phyloP scores from a whole-genome alignment of 53 echinoderm and acorn worm genomes.

The Antedon mediterranea region DNA sequence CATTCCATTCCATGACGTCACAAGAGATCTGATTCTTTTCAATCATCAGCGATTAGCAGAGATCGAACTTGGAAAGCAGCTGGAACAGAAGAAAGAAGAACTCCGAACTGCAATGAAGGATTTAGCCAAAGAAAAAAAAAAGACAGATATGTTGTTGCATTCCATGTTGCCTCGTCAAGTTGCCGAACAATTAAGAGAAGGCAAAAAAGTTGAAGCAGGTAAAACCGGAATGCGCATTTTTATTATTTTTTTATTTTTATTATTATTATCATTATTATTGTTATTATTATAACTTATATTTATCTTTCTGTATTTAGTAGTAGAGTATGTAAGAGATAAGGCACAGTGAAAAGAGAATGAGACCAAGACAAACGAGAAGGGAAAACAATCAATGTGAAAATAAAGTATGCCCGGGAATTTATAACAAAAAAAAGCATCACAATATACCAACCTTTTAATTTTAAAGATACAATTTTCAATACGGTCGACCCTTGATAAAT shows the following conservation, averaged over 20 bases:
- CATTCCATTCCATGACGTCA: conserved; percentile 93
- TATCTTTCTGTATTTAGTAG: too few relatives aligned
- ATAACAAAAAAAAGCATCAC: too few relatives aligned
- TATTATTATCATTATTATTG: neutral
- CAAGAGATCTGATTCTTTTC: conserved; percentile 82
- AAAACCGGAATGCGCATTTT: neutral
- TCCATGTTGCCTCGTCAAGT: conserved; percentile 93
- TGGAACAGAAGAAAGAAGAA: conserved; percentile 89
- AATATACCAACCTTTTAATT: too few relatives aligned
- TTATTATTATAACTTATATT: too few relatives aligned
- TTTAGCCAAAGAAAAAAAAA: conserved; percentile 74
- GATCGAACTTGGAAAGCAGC: conserved; percentile 89
- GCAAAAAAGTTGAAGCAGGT: conserved; percentile 94
- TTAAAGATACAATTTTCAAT: too few relatives aligned
- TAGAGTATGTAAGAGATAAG: too few relatives aligned
- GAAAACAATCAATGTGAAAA: too few relatives aligned
- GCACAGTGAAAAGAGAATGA: too few relatives aligned
- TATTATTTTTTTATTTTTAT: too few relatives aligned
- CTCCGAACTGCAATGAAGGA: conserved; percentile 47
- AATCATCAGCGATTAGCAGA: conserved; percentile 92
- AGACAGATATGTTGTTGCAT: conserved; percentile 84
- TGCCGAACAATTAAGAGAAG: conserved; percentile 82
- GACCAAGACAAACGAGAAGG: too few relatives aligned
- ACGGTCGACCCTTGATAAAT: too few relatives aligned
- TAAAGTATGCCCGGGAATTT: too few relatives aligned